Conservation (phyloP, 2,113 vertebrate species). For the Anarhynchus alexandrinus region DNA sequence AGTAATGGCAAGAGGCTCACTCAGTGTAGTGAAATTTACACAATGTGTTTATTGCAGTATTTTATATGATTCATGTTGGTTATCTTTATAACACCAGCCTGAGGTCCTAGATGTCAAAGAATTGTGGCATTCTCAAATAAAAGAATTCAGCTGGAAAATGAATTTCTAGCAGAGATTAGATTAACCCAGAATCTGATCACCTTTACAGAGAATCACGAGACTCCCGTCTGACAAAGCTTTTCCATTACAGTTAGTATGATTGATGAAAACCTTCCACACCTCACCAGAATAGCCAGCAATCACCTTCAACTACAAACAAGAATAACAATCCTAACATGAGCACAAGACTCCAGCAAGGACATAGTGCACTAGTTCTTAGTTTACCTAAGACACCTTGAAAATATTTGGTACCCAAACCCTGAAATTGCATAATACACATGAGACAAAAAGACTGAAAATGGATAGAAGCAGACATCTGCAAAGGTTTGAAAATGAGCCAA, state of each 20-base stretch:
- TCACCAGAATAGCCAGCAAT: not conserved
- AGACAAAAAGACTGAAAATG: not conserved
- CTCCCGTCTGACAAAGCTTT: not conserved
- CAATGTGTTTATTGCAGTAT: not conserved
- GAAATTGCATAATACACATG: not conserved
- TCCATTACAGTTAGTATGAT: not conserved
- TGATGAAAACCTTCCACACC: not conserved
- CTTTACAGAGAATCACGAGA: not conserved
- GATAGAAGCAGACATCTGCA: not conserved
- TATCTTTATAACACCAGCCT: not conserved
- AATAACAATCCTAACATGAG: not conserved
- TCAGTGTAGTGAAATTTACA: not conserved
- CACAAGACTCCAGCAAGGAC: not conserved
- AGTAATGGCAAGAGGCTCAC: not conserved
- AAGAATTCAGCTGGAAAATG: not conserved
- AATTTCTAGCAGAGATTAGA: conserved; percentile 10
- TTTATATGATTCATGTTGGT: not conserved
- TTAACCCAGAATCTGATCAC: not conserved
- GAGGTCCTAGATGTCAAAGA: not conserved
- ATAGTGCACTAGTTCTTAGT: not conserved
- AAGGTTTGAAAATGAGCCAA: not conserved
- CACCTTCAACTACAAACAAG: not conserved
- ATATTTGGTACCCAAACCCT: not conserved
- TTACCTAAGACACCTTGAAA: not conserved
- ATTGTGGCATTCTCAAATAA: not conserved